Evolutionary conservation across 2,797 vertebrate genomes (phyloP).

Genomic region (Muscicapa comitata): DNA sequence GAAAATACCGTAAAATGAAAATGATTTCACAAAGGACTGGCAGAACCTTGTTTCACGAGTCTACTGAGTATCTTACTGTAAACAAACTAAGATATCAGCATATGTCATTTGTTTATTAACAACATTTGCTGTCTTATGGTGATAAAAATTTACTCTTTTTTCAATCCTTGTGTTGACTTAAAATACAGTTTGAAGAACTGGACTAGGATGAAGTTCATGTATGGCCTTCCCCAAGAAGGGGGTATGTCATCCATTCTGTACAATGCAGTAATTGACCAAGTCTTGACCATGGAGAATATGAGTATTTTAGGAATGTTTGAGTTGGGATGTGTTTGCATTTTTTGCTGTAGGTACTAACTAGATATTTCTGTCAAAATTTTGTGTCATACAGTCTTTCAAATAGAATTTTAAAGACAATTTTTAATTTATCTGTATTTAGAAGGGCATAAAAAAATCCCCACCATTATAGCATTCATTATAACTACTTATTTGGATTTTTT

Average conservation of each 20-base stretch:
- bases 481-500: not conserved
- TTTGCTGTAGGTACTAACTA: not conserved
- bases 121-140: not conserved
- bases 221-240: not conserved
- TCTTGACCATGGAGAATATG: not conserved
- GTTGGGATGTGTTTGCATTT: not conserved
- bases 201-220: not conserved
- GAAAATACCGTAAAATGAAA: not conserved
- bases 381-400: not conserved
- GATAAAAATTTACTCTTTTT: not conserved
- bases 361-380: not conserved
- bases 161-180: not conserved
- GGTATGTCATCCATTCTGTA: not conserved
- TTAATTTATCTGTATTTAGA: not conserved
- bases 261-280: not conserved
- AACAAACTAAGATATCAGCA: not conserved
- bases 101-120: not conserved
- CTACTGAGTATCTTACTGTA: not conserved
- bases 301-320: not conserved
- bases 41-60: not conserved
- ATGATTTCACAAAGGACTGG: not conserved
- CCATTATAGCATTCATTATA: not conserved
- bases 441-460: accelerated
- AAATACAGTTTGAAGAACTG: not conserved
- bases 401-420: not conserved